Conservation (phyloP, 2,888 invertebrate genomes). For the Belgica antarctica region DNA sequence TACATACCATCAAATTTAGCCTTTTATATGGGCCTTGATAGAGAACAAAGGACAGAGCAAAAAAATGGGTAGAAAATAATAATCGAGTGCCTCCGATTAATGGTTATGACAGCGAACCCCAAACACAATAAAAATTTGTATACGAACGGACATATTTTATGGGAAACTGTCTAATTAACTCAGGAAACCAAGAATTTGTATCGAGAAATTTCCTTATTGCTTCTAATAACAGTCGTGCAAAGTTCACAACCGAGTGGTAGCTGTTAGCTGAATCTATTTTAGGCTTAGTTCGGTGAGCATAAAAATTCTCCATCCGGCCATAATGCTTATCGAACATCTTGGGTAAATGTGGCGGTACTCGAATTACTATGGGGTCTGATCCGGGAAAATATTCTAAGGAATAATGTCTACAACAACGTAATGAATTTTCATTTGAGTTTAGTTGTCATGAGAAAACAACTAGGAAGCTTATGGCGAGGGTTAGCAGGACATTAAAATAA, state of each 20-base stretch:
- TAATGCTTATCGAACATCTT: neutral
- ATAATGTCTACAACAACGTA: no score
- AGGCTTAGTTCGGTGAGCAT: neutral
- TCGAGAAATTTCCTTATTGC: neutral
- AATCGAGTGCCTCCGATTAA: slow-evolving; percentile 1
- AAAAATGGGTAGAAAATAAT: neutral
- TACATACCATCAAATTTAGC: neutral
- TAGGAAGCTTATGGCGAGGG: no score
- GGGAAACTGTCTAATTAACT: neutral
- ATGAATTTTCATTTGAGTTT: no score
- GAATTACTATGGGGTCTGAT: no score
- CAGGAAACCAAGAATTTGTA: neutral
- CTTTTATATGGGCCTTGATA: neutral
- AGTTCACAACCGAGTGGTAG: neutral
- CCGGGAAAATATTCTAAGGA: no score
- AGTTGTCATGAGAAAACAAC: no score
- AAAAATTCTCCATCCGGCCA: neutral
- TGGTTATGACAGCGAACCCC: neutral
- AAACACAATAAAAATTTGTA: neutral
- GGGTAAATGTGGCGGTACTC: neutral
- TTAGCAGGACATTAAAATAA: no score
- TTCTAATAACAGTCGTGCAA: neutral
- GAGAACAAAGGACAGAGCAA: neutral
- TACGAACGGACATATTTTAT: no score
- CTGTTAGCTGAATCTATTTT: neutral